Conservation (phyloP, 2,888 invertebrate species). For the Rhodophaea formosa region DNA sequence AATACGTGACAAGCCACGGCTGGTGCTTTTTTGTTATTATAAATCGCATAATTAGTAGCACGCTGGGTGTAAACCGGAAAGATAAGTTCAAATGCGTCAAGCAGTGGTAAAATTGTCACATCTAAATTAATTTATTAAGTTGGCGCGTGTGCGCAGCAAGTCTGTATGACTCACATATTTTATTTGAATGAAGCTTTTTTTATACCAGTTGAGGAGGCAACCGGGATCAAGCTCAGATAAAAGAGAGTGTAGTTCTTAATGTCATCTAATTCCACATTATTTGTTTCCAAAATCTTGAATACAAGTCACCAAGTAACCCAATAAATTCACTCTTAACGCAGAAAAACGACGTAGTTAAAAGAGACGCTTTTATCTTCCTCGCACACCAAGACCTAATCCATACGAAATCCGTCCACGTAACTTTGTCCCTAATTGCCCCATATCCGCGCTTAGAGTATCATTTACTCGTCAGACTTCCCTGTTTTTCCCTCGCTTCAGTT, state of each 20-base stretch:
- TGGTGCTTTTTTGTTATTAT: constrained; percentile 58
- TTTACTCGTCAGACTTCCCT: constrained; percentile 45
- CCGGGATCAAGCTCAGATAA: too few relatives aligned
- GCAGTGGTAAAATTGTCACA: constrained; percentile 33
- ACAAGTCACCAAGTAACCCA: too few relatives aligned
- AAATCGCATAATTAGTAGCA: constrained; percentile 64
- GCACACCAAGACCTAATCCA: constrained; percentile 34
- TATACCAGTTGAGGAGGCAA: too few relatives aligned
- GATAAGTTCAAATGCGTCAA: constrained; percentile 41
- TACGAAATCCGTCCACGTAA: constrained; percentile 45
- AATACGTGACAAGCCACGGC: constrained; percentile 48
- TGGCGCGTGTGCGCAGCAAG: background rate
- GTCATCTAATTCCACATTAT: too few relatives aligned
- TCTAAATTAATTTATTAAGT: constrained; percentile 28
- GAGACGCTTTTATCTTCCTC: constrained; percentile 28
- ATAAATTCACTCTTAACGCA: background rate
- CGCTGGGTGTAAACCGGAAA: constrained; percentile 48
- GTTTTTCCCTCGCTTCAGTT: constrained; percentile 42
- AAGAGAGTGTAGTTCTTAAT: too few relatives aligned
- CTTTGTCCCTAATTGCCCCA: constrained; percentile 53
- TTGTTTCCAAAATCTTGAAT: too few relatives aligned
- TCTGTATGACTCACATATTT: too few relatives aligned
- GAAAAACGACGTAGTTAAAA: constrained; percentile 15
- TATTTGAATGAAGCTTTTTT: too few relatives aligned
- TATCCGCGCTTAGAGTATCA: constrained; percentile 44